A percentile compares a stretch with the other conserved stretches of the same genome.
These are phyloP conservation scores for Gnatocerus cornutus DNA, from an alignment of 2,888 invertebrate species.

Conservation along the genomic window DNA sequence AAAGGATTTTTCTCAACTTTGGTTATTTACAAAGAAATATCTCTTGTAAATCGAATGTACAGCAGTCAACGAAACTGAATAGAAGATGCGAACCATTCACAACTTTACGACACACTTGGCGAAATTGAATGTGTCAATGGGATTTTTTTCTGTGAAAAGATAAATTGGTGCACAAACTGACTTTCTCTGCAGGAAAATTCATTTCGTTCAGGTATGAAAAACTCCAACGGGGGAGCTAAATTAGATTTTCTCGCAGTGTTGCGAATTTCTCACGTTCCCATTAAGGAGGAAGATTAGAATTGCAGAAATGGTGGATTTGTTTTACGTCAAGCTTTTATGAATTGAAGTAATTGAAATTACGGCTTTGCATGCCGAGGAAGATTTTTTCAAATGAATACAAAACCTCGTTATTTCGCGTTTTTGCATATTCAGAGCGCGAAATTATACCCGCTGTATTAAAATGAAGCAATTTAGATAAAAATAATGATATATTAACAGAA, in stretches of 20 bases:
- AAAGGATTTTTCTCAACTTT: constrained; percentile 2
- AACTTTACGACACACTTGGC: constrained; percentile 59
- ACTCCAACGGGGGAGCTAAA: constrained; percentile 58
- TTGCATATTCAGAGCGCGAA: no score
- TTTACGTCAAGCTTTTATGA: constrained; percentile 45
- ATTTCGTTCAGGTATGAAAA: constrained; percentile 62
- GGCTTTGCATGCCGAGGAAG: background rate
- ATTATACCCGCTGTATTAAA: no score
- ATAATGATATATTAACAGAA: no score
- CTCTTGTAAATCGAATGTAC: background rate
- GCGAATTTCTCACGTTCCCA: constrained; percentile 58
- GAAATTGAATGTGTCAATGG: constrained; percentile 67
- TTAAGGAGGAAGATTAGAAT: constrained; percentile 57
- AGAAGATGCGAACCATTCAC: constrained; percentile 32
- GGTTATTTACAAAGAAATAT: background rate
- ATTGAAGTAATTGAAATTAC: constrained; percentile 40
- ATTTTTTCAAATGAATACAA: no score
- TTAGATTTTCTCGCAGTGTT: constrained; percentile 60
- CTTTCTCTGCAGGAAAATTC: constrained; percentile 55
- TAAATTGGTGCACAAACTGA: constrained; percentile 63
- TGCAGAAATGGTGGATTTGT: constrained; percentile 51
- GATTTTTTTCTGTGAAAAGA: constrained; percentile 63
- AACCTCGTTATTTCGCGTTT: no score
- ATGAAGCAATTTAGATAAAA: no score
- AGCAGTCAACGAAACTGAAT: constrained; percentile 31